phyloP scores from a whole-genome alignment of 2,797 vertebrate species.

The Crypturellus tataupa region DNA sequence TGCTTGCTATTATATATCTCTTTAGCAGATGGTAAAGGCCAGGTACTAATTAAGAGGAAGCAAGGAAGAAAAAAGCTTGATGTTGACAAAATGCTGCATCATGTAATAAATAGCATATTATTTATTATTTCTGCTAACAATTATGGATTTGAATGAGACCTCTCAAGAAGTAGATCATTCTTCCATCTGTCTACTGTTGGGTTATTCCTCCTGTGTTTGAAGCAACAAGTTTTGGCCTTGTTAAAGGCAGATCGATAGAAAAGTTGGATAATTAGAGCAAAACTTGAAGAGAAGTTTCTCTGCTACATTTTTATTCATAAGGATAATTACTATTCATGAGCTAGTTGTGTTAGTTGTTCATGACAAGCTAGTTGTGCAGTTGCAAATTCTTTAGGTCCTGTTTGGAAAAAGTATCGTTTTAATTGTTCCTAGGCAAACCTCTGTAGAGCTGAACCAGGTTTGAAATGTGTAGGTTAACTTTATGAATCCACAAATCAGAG shows the following conservation, averaged over 20 bases:
- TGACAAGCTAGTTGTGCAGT: not conserved
- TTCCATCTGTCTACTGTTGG: slow-evolving; percentile 57
- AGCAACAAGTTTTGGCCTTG: not conserved
- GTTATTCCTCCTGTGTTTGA: slow-evolving; percentile 16
- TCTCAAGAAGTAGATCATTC: slow-evolving; percentile 45
- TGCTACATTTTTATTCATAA: not conserved
- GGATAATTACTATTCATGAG: not conserved
- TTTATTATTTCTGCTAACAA: slow-evolving; percentile 57
- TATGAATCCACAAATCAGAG: not conserved
- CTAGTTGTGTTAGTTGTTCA: too few species aligned
- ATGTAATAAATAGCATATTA: slow-evolving; percentile 43
- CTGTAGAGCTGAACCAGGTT: not conserved
- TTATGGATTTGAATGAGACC: slow-evolving; percentile 43
- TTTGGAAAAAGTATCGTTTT: not conserved
- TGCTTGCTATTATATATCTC: not conserved
- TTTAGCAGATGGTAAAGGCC: slow-evolving; percentile 64
- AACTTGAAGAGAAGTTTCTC: not conserved
- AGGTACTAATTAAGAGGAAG: slow-evolving; percentile 59
- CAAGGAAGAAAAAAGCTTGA: not conserved
- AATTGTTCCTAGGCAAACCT: not conserved
- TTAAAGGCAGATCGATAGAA: slow-evolving; percentile 6
- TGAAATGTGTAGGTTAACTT: not conserved
- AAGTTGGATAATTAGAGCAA: not conserved
- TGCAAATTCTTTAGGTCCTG: not conserved
- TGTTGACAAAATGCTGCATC: not conserved